These are phyloP conservation scores for Phyllotreta cruciferae DNA, from an alignment of 2,888 invertebrate species.

Conservation along the genomic window DNA sequence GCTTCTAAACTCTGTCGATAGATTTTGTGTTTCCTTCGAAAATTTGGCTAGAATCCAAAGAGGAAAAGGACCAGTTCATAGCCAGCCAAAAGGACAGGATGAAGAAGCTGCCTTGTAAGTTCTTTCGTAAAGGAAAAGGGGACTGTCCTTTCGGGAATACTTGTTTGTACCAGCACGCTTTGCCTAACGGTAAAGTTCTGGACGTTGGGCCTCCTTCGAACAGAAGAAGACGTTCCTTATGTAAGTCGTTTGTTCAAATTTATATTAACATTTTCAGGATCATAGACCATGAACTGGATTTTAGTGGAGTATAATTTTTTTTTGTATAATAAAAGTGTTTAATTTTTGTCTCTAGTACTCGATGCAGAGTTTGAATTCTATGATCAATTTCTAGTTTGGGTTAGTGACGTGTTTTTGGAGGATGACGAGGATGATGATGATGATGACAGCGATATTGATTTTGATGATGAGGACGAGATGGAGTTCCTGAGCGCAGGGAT, in stretches of 20 bases:
- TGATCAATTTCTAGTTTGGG: constrained; percentile 43
- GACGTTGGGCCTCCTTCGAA: constrained; percentile 64
- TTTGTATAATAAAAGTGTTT: too few species aligned
- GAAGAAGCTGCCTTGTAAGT: constrained; percentile 69
- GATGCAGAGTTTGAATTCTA: constrained; percentile 36
- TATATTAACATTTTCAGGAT: background rate
- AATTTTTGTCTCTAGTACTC: too few species aligned
- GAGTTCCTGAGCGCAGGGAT: too few species aligned
- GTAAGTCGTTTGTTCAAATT: constrained; percentile 16
- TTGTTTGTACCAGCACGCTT: constrained; percentile 80
- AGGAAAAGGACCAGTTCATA: constrained; percentile 77
- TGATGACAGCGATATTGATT: constrained; percentile 34
- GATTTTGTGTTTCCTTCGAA: constrained; percentile 82
- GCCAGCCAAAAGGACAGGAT: constrained; percentile 73
- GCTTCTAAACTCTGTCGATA: constrained; percentile 17
- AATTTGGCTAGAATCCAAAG: constrained; percentile 77
- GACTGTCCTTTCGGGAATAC: constrained; percentile 84
- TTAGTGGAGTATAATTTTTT: background rate
- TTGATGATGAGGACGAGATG: constrained; percentile 21
- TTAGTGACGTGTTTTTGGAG: constrained; percentile 33
- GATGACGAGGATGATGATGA: constrained; percentile 33
- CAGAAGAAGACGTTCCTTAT: constrained; percentile 34
- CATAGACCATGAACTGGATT: background rate
- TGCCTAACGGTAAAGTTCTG: constrained; percentile 72
- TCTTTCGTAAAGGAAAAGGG: constrained; percentile 76